These are phyloP conservation scores for Malurus alboscapulatus DNA, from an alignment of 2,113 vertebrate species.

Conservation along the genomic window DNA sequence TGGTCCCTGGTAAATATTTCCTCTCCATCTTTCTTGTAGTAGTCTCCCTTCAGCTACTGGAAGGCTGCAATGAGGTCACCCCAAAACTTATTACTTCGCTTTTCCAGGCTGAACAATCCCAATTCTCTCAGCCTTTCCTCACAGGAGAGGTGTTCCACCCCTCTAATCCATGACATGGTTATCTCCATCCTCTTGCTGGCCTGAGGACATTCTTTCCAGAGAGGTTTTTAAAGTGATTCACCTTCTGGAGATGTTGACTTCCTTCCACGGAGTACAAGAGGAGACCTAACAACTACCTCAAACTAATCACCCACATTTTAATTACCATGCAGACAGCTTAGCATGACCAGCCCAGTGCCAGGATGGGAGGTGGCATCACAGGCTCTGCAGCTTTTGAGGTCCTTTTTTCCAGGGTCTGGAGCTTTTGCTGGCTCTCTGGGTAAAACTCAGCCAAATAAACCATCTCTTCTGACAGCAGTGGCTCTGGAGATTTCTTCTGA, in stretches of 20 bases:
- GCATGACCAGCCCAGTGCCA: background rate
- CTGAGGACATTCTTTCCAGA: conserved; percentile 16
- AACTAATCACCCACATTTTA: background rate
- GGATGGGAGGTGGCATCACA: background rate
- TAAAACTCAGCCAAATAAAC: background rate
- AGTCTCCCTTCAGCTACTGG: background rate
- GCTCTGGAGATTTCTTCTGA: background rate
- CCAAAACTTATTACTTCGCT: background rate
- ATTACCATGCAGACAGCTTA: background rate
- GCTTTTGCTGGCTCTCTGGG: background rate
- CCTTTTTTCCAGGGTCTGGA: background rate
- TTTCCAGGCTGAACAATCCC: background rate
- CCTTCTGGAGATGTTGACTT: conserved; percentile 7
- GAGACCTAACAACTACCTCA: background rate
- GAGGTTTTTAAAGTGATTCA: conserved; percentile 21
- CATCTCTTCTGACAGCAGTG: background rate
- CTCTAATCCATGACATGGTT: background rate
- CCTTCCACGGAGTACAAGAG: background rate
- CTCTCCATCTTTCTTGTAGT: background rate
- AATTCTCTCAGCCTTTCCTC: background rate
- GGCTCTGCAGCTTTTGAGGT: background rate
- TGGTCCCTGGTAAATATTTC: background rate
- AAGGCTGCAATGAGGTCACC: background rate
- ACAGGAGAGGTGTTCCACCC: background rate
- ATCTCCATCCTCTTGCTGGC: background rate